Base-by-base conservation (phyloP, 2,888 invertebrate genomes). In the Andrena bucephala region DNA sequence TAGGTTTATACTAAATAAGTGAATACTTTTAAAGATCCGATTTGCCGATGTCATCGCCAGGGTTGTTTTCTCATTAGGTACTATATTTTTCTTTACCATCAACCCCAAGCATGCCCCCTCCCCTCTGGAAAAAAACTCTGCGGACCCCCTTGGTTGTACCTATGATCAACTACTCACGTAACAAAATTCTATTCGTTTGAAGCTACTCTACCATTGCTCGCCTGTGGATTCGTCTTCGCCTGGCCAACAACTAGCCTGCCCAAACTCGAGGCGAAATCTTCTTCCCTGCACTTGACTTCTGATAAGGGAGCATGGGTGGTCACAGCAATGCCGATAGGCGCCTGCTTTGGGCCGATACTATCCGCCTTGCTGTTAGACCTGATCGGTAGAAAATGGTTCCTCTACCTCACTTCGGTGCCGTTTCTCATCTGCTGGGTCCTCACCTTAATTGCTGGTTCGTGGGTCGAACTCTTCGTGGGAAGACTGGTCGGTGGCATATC, bases 341-440 rank as follows among this genome's bases (percentile, higher is more conserved):
- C 81, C 2, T 70, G 77, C 20, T 16, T 89, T 7, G 89, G 89
- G 27, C 83, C 89, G 16, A 24, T 85, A 10, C 1, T 77, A 10
- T 52, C 77, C 5, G 84, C 69, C 6, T 33, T 84, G 0, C 24
- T 89, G n/a, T 62, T 85, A 24, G 78, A 89, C 42, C 65, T 20
- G 0, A 83, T 86, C 24, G 89, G 89, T 24, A 81, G 89, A 63
- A 90, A 89, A 79, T 83, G 69, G 83, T 81, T 81, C 16, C 73
- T 89, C 13, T 81, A 72, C 27, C 4, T 24, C 0, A 42, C 68
- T 1, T 74, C 62, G 4, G 0, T 79, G 6, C 86, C 87, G 2
- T 74, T 68, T 5, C 31, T 89, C 5, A 16, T 63, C 2, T 71
- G 79, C 8, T 87, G 87, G 87, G 8, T 79, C 13, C 24, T 87